Base-by-base conservation (phyloP, 2,797 vertebrate species). In the Coracias cyanogaster region DNA sequence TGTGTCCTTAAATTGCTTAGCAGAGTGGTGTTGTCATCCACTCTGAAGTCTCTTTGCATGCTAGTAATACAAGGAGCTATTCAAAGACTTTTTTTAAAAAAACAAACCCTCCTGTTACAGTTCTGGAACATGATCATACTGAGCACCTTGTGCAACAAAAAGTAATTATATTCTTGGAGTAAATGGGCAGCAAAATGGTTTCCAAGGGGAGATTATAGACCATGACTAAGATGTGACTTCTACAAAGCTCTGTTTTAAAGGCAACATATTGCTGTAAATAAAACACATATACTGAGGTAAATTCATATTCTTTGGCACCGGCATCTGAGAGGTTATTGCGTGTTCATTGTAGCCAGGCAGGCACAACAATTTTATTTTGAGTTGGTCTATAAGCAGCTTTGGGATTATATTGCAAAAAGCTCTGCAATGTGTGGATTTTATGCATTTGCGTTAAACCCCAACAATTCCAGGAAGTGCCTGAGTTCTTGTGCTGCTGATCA, bases 371-470 rank as follows among this genome's bases (percentile, higher is more conserved):
- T 93, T 94, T 78, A 90, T 96, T 95, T 93, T 80, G 83, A 87
- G 45, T 89, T 96, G 70, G 39, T 48, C 82, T 48, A 7, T 96
- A 96, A 97, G 89, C 61, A 89, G 93, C 85, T 96, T 96, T 96
- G 70, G 70, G 89, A 93, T 96, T 96, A 94, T 94, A 89, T 67
- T 82, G 79, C 76, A 89, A 72, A 93, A 93, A 93, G 39, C 93
- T 91, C 58, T 57, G 55, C 7, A 12, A 57, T 82, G 78, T 60
- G 52, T 81, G 79, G 81, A 69, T 95, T 96, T 97, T 78, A 86
- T 88, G 69, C 17, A 43, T 91, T 95, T 83, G 62, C 74, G 61
- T 88, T 95, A 95, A 95, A 92, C 4, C 39, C 41, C 55, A 77
- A 55, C 65, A 58, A 46, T 95, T 96, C 79, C 78, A 81, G 91